phyloP scores from a whole-genome alignment of 2,888 invertebrate genomes.

The Andrena minutula region DNA sequence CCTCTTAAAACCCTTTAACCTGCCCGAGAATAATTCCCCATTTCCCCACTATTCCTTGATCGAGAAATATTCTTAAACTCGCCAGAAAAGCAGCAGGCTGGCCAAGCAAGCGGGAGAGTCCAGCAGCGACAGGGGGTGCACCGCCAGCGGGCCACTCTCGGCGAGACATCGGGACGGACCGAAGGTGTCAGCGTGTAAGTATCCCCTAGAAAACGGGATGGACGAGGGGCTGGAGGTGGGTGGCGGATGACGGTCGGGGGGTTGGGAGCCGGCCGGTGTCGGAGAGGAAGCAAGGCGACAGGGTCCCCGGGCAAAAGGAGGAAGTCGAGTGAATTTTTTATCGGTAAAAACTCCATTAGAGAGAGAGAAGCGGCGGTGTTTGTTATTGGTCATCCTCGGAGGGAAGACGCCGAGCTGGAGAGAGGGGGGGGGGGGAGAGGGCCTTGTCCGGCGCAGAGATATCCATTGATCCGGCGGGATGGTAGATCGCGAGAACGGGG shows the following conservation, averaged over 20 bases:
- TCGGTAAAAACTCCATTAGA: slow-evolving; percentile 85
- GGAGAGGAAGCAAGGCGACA: slow-evolving; percentile 58
- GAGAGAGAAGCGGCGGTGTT: slow-evolving; percentile 82
- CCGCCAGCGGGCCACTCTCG: slow-evolving; percentile 56
- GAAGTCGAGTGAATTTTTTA: slow-evolving; percentile 84
- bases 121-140: slow-evolving; percentile 23
- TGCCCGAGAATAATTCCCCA: too few relatives aligned
- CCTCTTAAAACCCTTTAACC: too few relatives aligned
- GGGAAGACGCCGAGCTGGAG: slow-evolving; percentile 71
- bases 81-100: background rate
- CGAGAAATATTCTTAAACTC: background rate
- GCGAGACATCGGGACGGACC: slow-evolving; percentile 43
- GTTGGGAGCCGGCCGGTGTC: slow-evolving; percentile 61
- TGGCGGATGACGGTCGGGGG: slow-evolving; percentile 20
- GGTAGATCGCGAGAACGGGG: slow-evolving; percentile 73
- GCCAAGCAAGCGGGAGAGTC: background rate
- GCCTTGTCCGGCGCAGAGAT: slow-evolving; percentile 80
- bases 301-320: slow-evolving; percentile 72
- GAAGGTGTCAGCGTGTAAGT: slow-evolving; percentile 65
- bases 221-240: background rate
- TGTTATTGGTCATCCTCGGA: slow-evolving; percentile 84
- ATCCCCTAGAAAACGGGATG: slow-evolving; percentile 53
- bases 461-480: slow-evolving; percentile 80
- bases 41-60: too few relatives aligned
- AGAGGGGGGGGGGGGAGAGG: slow-evolving; percentile 45